Conservation (phyloP, 2,888 invertebrate species). For the Drosophila greeni region DNA sequence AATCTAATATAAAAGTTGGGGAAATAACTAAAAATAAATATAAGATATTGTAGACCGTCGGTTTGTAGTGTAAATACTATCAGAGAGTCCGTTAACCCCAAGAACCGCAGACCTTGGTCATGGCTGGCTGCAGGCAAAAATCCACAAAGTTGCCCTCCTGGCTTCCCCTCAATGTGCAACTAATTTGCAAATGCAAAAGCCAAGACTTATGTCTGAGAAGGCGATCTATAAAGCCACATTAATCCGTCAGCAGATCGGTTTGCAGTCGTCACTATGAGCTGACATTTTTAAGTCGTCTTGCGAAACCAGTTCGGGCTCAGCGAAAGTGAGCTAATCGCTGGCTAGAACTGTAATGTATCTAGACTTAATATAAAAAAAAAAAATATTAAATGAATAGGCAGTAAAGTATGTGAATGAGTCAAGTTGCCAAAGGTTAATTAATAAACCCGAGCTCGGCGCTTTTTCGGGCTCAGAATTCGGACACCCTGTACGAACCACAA, state of each 20-base stretch:
- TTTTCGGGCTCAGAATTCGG: conserved; percentile 1
- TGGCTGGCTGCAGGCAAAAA: conserved; percentile 12
- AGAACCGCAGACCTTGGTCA: conserved; percentile 47
- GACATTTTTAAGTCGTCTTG: conserved; percentile 23
- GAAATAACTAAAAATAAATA: too few species aligned
- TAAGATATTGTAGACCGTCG: too few species aligned
- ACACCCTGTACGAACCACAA: conserved; percentile 54
- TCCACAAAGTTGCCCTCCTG: not conserved
- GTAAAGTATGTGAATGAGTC: not conserved
- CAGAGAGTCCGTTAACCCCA: conserved; percentile 42
- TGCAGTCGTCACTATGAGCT: conserved; percentile 9
- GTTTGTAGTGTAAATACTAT: not conserved
- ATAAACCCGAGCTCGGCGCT: conserved; percentile 17
- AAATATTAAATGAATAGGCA: not conserved
- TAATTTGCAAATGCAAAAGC: not conserved
- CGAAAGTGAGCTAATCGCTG: conserved; percentile 29
- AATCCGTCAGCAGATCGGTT: conserved; percentile 8
- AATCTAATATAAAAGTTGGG: not conserved
- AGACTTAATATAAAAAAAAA: not conserved
- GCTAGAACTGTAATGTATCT: conserved; percentile 6
- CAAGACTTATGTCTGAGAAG: not conserved
- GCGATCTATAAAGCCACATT: conserved; percentile 14
- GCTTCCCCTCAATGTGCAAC: conserved; percentile 8
- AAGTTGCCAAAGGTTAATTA: conserved; percentile 32
- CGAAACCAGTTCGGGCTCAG: conserved; percentile 48